phyloP scores from a whole-genome alignment of 92 coral and sea anemone species.

The Metridium senile region DNA sequence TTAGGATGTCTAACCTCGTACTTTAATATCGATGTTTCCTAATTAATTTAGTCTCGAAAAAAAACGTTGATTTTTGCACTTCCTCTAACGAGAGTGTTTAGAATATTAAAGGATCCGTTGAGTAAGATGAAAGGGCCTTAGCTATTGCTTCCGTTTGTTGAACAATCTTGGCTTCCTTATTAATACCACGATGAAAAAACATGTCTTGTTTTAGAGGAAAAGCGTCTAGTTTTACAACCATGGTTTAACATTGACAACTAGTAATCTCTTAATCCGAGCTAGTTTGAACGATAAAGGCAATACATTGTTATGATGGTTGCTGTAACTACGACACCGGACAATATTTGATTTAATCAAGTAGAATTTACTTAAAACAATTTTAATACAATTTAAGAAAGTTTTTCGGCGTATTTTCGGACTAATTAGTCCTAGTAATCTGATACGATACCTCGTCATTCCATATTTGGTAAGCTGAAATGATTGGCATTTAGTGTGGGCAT shows the following conservation, averaged over 20 bases:
- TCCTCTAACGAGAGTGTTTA: background rate
- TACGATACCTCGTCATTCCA: slow-evolving; percentile 1
- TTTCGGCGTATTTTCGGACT: background rate
- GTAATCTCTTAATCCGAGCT: background rate
- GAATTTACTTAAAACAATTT: background rate
- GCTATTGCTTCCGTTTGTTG: background rate
- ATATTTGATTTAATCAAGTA: background rate
- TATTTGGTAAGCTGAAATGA: slow-evolving; percentile 29
- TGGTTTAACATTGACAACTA: background rate
- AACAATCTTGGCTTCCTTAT: slow-evolving; percentile 8
- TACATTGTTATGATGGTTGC: background rate
- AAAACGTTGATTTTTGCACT: background rate
- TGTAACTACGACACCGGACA: background rate
- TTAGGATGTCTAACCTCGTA: too few relatives aligned
- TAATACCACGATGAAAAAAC: slow-evolving; percentile 4
- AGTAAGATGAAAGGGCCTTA: background rate
- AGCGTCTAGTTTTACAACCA: background rate
- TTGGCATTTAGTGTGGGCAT: slow-evolving; percentile 30
- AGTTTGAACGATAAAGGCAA: background rate
- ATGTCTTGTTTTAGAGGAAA: slow-evolving; percentile 6
- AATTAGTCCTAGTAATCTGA: background rate
- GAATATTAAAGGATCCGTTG: slow-evolving; percentile 5
- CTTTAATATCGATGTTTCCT: too few relatives aligned
- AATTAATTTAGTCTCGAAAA: background rate
- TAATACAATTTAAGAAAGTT: background rate